These are phyloP conservation scores for Parapristionchus giblindavisi DNA, from an alignment of 2,888 invertebrate genomes.

Conservation along the genomic window DNA sequence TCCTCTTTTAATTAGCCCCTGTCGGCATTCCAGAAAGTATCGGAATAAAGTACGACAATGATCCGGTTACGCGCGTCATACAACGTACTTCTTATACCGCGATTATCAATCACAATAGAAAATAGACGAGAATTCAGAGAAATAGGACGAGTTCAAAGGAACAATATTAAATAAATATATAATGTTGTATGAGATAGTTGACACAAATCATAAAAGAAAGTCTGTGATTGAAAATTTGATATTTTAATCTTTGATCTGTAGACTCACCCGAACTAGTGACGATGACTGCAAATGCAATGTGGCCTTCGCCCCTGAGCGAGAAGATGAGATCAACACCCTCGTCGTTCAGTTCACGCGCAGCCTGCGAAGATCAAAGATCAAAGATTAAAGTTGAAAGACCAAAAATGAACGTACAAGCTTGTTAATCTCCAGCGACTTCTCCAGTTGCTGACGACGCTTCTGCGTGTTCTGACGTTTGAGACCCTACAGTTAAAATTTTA, in stretches of 20 bases:
- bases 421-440: slow-evolving; percentile 47
- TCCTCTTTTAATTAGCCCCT: too few relatives aligned
- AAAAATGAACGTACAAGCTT: slow-evolving; percentile 46
- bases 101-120: too few relatives aligned
- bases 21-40: too few relatives aligned
- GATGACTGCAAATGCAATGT: slow-evolving; percentile 54
- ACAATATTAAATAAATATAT: too few relatives aligned
- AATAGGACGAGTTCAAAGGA: too few relatives aligned
- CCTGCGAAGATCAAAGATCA: slow-evolving; percentile 43
- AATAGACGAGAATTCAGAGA: too few relatives aligned
- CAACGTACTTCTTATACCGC: too few relatives aligned
- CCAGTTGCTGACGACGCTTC: slow-evolving; percentile 55
- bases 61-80: too few relatives aligned
- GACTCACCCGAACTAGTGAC: slow-evolving; percentile 48
- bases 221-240: not conserved
- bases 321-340: slow-evolving; percentile 66
- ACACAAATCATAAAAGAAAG: too few relatives aligned
- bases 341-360: slow-evolving; percentile 65
- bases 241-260: not conserved
- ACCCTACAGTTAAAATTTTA: too few relatives aligned
- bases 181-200: too few relatives aligned
- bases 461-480: slow-evolving; percentile 60
- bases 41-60: too few relatives aligned
- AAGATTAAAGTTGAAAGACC: not conserved
- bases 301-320: slow-evolving; percentile 39